These are phyloP conservation scores for Ctenopoma multispine DNA, from an alignment of 2,797 vertebrate species.

Conservation along the genomic window DNA sequence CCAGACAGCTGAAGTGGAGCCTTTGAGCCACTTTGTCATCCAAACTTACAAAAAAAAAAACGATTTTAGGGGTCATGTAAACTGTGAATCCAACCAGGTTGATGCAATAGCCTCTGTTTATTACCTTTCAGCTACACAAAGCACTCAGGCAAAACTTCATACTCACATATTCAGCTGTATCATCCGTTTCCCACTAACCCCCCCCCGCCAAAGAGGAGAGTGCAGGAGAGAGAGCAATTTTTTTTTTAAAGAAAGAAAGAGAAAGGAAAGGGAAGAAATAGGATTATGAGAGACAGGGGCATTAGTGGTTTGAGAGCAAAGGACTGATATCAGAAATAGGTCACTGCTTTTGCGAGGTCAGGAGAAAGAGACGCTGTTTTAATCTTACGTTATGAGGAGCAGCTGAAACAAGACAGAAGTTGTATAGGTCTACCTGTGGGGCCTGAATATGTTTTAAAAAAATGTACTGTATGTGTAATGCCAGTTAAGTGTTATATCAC, in stretches of 20 bases:
- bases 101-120: slow-evolving; percentile 82
- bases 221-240: slow-evolving; percentile 77
- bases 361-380: slow-evolving; percentile 56
- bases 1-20: slow-evolving; percentile 40
- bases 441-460: slow-evolving; percentile 12
- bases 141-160: slow-evolving; percentile 77
- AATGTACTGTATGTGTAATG: slow-evolving; percentile 19
- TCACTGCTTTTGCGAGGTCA: slow-evolving; percentile 64
- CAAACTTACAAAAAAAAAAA: slow-evolving; percentile 45
- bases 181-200: slow-evolving; percentile 97
- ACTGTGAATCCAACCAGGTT: slow-evolving; percentile 45
- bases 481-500: neutral
- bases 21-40: slow-evolving; percentile 45
- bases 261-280: slow-evolving; percentile 79
- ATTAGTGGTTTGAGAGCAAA: slow-evolving; percentile 63
- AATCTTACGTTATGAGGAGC: slow-evolving; percentile 46
- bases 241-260: slow-evolving; percentile 66
- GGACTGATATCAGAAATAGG: slow-evolving; percentile 66
- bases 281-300: slow-evolving; percentile 71
- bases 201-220: slow-evolving; percentile 80
- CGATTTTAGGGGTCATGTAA: slow-evolving; percentile 26
- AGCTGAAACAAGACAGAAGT: slow-evolving; percentile 22
- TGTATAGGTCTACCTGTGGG: slow-evolving; percentile 21
- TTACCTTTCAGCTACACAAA: slow-evolving; percentile 62
- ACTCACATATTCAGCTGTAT: slow-evolving; percentile 99